phyloP scores from a whole-genome alignment of 2,888 invertebrate genomes.

The Andrena bucephala region DNA sequence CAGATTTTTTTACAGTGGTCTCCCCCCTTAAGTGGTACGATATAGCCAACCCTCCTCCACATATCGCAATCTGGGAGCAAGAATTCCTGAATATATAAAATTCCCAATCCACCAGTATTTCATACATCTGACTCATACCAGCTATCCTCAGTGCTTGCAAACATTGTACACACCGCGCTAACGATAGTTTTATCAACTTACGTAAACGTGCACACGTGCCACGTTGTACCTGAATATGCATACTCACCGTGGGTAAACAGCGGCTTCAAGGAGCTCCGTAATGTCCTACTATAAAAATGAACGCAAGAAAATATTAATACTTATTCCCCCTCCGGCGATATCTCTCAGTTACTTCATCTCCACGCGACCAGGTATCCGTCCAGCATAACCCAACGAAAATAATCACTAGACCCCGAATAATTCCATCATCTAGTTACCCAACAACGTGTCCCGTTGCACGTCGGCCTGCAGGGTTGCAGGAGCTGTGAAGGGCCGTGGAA shows the following conservation, averaged over 20 bases:
- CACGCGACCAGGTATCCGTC: too few relatives aligned
- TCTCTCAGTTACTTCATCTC: too few relatives aligned
- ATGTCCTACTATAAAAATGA: neutral
- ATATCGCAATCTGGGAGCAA: neutral
- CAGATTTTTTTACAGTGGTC: too few relatives aligned
- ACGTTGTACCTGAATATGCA: neutral
- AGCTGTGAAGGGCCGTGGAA: slow-evolving; percentile 39
- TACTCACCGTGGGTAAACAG: neutral
- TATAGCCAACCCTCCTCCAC: too few relatives aligned
- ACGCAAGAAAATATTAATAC: too few relatives aligned
- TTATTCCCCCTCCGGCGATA: too few relatives aligned
- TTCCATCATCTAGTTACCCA: neutral
- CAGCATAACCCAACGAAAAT: too few relatives aligned
- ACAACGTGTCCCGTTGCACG: slow-evolving; percentile 20
- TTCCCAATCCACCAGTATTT: neutral
- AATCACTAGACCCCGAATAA: too few relatives aligned
- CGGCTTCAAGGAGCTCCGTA: neutral
- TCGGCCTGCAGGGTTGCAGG: neutral
- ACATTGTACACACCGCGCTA: neutral
- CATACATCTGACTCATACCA: neutral
- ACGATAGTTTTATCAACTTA: neutral
- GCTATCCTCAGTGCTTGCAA: neutral
- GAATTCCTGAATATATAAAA: neutral
- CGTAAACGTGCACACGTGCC: neutral
- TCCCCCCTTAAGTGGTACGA: too few relatives aligned